Base-by-base conservation (phyloP, 1,140 invertebrate species). In the Scylla paramamosain region DNA sequence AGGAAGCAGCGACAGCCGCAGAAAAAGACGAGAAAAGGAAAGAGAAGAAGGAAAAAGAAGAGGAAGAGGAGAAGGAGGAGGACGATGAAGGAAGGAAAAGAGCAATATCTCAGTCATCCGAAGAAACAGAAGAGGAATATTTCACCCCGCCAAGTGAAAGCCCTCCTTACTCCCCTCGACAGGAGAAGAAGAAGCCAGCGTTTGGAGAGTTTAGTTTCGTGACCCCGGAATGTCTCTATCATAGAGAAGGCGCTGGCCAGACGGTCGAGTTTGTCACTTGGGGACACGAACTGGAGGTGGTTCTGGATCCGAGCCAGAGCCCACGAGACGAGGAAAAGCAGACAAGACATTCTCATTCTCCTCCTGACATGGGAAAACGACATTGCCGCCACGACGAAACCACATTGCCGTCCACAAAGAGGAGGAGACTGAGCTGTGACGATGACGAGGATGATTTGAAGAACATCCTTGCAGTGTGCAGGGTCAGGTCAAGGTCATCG, bases 71-170 rank as follows among this genome's bases (percentile, higher is more conserved):
- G 20, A 20, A 77, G 67, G n/a, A n/a, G 20, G 67, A 77, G 25
- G 8, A n/a, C 6, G 20, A 77, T 20, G 6, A n/a, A n/a, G 67
- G n/a, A n/a, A 77, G 67, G 20, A n/a, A 77, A 77, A 77, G 67
- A 77, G 67, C 20, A 20, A 77, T 77, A n/a, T 77, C 67, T n/a
- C 67, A 77, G 67, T 77, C 67, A n/a, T 77, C 67, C 6, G 67
- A 77, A n/a, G 67, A 77, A 20, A 77, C 67, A 77, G 67, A 77
- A 20, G 67, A 77, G 67, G 67, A 77, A 77, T 77, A 77, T 77
- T 77, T 77, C 67, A 77, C 67, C 20, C 67, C 67, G 16, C 67
- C 67, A n/a, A n/a, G 20, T n/a, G 67, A 20, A 12, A n/a, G 12
- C 8, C 67, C 67, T 7, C 67, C 67, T 77, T 77, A 77, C 8